Evolutionary conservation across 1,140 invertebrate species (phyloP).

Genomic region (Temnothorax longispinosus): DNA sequence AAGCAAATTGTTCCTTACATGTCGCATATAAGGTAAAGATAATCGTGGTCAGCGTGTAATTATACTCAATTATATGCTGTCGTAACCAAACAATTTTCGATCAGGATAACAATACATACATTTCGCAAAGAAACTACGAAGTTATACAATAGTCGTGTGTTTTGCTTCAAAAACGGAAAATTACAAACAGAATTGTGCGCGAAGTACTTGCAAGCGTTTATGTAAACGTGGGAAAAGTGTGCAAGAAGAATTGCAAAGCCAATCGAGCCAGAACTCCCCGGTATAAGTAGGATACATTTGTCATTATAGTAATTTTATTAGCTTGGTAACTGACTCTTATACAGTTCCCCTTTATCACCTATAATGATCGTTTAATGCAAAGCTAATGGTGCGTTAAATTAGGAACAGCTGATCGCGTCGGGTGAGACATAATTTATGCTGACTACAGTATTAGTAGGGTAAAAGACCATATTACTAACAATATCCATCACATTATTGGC

Average conservation of each 20-base stretch:
- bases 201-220: neutral
- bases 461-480: neutral
- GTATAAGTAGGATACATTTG: neutral
- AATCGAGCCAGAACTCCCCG: neutral
- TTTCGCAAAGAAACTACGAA: neutral
- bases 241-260: neutral
- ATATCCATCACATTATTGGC: neutral
- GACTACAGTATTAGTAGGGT: neutral
- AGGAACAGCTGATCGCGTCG: conserved; percentile 30
- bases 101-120: neutral
- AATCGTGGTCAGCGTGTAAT: neutral
- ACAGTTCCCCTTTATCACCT: conserved; percentile 6
- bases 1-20: neutral
- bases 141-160: neutral
- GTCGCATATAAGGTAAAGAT: conserved; percentile 1
- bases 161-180: neutral
- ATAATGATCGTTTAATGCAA: neutral
- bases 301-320: conserved; percentile 37
- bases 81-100: conserved; percentile 34
- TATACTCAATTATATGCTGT: conserved; percentile 1
- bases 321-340: neutral
- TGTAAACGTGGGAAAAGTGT: neutral
- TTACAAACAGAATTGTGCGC: neutral
- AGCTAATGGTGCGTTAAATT: conserved; percentile 29
- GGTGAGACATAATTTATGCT: neutral